These are phyloP conservation scores for Autographa gamma DNA, from an alignment of 2,888 invertebrate genomes.

Conservation along the genomic window DNA sequence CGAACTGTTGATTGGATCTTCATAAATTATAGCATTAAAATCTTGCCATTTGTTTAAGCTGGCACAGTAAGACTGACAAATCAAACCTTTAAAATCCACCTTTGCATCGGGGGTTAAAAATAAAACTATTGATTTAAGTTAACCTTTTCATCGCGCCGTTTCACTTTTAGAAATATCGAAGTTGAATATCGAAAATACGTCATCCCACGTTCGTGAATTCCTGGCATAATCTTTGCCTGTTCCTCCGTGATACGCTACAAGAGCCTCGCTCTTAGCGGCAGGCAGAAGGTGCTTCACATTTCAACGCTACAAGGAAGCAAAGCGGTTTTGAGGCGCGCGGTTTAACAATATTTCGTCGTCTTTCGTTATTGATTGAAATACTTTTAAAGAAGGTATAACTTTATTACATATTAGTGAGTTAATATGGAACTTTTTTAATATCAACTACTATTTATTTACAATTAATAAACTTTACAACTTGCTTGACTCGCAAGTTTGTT, in stretches of 20 bases:
- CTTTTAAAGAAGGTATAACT: no score
- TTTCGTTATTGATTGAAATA: neutral
- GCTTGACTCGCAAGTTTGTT: no score
- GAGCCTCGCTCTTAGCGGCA: neutral
- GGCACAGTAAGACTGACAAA: no score
- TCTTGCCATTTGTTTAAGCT: no score
- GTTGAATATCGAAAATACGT: neutral
- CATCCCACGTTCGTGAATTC: neutral
- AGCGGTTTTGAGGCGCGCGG: neutral
- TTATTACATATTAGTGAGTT: no score
- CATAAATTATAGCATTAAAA: no score
- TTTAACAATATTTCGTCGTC: neutral
- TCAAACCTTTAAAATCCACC: no score
- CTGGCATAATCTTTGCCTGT: neutral
- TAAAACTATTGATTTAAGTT: neutral
- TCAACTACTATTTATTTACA: no score
- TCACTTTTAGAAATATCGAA: neutral
- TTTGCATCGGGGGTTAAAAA: no score
- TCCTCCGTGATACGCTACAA: neutral
- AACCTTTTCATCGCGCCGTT: neutral
- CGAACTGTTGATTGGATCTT: no score
- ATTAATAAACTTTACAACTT: no score
- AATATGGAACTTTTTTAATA: no score
- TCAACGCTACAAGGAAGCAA: neutral
- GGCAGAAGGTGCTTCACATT: slow-evolving; percentile 2